Percentiles rank a stretch among this genome's conserved stretches.
Conservation (phyloP, 2,797 vertebrate genomes). For the Cyclura pinguis region DNA sequence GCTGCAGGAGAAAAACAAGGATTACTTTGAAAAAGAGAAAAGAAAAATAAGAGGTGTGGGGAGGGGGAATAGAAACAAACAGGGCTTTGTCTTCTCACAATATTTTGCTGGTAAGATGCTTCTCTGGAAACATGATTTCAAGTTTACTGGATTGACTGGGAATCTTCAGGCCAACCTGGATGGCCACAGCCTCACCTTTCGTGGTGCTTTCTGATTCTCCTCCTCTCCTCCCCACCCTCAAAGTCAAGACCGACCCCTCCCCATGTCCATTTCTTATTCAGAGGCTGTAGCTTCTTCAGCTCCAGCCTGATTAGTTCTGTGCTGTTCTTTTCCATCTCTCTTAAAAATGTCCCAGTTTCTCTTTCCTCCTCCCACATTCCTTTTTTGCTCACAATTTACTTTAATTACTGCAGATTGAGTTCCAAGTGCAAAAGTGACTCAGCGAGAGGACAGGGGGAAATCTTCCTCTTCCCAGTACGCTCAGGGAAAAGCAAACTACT, state of each 20-base stretch:
- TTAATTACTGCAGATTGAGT: no score
- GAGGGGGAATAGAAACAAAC: slow-evolving; percentile 55
- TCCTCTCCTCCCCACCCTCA: background rate
- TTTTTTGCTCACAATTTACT: no score
- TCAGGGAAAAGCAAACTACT: no score
- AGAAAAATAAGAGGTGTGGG: background rate
- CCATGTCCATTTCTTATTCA: background rate
- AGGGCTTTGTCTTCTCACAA: slow-evolving; percentile 22
- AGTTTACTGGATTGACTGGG: background rate
- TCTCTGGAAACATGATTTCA: background rate
- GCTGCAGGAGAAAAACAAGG: slow-evolving; percentile 31
- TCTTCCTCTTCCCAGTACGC: no score
- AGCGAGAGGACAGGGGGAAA: no score
- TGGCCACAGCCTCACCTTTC: background rate
- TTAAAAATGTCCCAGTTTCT: no score
- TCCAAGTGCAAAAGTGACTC: no score
- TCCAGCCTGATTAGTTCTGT: no score
- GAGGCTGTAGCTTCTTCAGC: background rate
- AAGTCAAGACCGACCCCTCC: background rate
- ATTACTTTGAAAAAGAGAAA: background rate
- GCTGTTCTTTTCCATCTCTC: no score
- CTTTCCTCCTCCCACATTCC: no score
- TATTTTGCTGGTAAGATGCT: background rate
- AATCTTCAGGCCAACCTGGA: background rate
- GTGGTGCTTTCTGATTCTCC: background rate